Evolutionary conservation across 2,888 invertebrate species (phyloP).

Genomic region (Xanthostigma xanthostigma): DNA sequence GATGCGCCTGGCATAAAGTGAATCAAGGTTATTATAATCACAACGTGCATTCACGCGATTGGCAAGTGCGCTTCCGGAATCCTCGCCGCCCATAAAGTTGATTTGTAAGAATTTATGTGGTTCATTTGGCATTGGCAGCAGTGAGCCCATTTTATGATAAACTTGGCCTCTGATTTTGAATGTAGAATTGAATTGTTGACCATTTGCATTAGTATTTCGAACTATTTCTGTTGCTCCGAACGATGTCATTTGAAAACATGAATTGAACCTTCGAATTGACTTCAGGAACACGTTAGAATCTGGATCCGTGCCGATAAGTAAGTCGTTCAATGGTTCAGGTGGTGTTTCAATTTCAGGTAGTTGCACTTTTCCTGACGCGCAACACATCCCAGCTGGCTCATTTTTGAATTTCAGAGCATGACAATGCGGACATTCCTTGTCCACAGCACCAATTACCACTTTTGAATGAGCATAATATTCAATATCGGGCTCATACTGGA

Average conservation of each 20-base stretch:
- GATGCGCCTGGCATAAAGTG: slow-evolving; percentile 16
- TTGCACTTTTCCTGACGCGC: slow-evolving; percentile 13
- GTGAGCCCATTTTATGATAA: slow-evolving; percentile 14
- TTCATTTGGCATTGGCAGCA: slow-evolving; percentile 17
- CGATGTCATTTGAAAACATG: slow-evolving; percentile 15
- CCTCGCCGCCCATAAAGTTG: slow-evolving; percentile 16
- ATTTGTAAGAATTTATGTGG: slow-evolving; percentile 19
- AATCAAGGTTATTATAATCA: slow-evolving; percentile 10
- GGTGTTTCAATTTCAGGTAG: slow-evolving; percentile 12
- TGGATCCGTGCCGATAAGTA: slow-evolving; percentile 13
- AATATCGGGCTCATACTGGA: slow-evolving; percentile 18
- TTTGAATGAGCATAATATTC: slow-evolving; percentile 16
- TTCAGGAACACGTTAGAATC: slow-evolving; percentile 11
- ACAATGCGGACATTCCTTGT: slow-evolving; percentile 11
- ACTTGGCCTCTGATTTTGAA: slow-evolving; percentile 13
- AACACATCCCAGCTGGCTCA: slow-evolving; percentile 16
- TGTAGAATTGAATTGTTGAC: slow-evolving; percentile 7
- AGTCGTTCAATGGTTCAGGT: slow-evolving; percentile 14
- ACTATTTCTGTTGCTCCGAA: slow-evolving; percentile 13
- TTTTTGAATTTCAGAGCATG: slow-evolving; percentile 15
- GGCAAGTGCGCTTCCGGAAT: slow-evolving; percentile 15
- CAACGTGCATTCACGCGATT: slow-evolving; percentile 15
- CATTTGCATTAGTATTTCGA: slow-evolving; percentile 5
- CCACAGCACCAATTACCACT: slow-evolving; percentile 15
- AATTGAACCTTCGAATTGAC: slow-evolving; percentile 11